A percentile compares a stretch with the other conserved stretches of the same genome.
These are phyloP conservation scores for Onychorhynchus coronatus DNA, from an alignment of 2,113 vertebrate species.

Conservation along the genomic window DNA sequence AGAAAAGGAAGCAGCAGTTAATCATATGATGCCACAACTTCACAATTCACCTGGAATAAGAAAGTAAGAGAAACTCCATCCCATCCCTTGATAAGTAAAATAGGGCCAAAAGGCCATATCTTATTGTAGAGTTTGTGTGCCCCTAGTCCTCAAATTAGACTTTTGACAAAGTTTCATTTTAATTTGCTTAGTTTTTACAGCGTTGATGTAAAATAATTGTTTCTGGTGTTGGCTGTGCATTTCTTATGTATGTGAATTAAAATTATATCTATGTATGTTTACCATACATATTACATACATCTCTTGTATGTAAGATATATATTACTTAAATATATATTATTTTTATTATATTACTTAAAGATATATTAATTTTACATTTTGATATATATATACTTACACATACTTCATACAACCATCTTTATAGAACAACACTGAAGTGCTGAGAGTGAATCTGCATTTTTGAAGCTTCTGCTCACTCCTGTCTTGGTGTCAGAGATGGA, in stretches of 20 bases:
- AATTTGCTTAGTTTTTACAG: background rate
- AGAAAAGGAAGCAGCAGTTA: background rate
- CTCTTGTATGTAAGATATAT: too few relatives aligned
- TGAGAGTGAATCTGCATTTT: background rate
- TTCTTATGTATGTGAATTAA: background rate
- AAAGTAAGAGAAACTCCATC: background rate
- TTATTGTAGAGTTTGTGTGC: fast-evolving
- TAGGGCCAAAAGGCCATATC: background rate
- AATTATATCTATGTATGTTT: too few relatives aligned
- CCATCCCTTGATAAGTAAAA: background rate
- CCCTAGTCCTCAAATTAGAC: background rate
- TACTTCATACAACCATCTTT: background rate
- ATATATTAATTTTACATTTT: background rate
- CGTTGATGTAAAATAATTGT: background rate
- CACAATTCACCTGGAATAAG: background rate
- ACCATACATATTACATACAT: too few relatives aligned
- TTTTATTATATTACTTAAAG: fast-evolving
- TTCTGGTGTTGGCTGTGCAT: background rate
- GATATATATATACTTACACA: fast-evolving
- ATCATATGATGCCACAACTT: background rate
- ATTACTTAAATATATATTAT: too few relatives aligned
- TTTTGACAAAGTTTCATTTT: background rate
- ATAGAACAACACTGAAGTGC: fast-evolving
- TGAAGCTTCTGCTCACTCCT: background rate
- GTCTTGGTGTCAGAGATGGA: background rate